Conservation (phyloP, 2,888 invertebrate genomes). For the Aricia artaxerxes region DNA sequence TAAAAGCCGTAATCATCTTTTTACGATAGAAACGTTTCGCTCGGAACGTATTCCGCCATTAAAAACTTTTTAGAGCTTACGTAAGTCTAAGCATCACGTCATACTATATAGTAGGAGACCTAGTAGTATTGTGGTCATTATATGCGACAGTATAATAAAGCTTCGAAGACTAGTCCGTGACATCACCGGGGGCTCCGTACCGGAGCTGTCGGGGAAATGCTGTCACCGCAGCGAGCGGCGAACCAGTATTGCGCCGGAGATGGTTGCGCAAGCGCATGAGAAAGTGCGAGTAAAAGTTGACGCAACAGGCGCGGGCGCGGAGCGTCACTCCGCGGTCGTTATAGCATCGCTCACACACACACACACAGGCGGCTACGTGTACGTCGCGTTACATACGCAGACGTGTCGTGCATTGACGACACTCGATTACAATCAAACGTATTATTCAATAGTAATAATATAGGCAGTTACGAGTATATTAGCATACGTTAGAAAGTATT, state of each 20-base stretch:
- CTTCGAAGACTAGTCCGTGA: conserved; percentile 35
- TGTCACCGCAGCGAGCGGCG: conserved; percentile 58
- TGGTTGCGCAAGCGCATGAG: conserved; percentile 77
- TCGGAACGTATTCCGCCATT: background rate
- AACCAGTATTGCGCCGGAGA: conserved; percentile 62
- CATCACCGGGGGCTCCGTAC: conserved; percentile 39
- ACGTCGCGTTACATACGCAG: conserved; percentile 36
- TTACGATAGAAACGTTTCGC: background rate
- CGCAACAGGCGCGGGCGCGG: conserved; percentile 55
- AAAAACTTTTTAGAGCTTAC: background rate
- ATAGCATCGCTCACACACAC: conserved; percentile 45
- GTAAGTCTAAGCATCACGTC: background rate
- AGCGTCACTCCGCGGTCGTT: conserved; percentile 66
- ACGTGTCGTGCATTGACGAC: conserved; percentile 63
- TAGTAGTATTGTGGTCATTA: background rate
- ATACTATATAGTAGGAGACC: background rate
- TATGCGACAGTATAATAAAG: background rate
- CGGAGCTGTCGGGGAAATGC: conserved; percentile 52
- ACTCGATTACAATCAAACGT: conserved; percentile 63
- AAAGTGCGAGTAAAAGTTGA: conserved; percentile 81
- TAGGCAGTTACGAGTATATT: conserved; percentile 49
- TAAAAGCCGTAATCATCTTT: conserved; percentile 36
- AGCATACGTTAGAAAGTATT: conserved; percentile 42
- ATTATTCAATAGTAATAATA: conserved; percentile 64
- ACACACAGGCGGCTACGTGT: conserved; percentile 37